phyloP scores from a whole-genome alignment of 2,888 invertebrate genomes.

The Cryptocephalus moraei region DNA sequence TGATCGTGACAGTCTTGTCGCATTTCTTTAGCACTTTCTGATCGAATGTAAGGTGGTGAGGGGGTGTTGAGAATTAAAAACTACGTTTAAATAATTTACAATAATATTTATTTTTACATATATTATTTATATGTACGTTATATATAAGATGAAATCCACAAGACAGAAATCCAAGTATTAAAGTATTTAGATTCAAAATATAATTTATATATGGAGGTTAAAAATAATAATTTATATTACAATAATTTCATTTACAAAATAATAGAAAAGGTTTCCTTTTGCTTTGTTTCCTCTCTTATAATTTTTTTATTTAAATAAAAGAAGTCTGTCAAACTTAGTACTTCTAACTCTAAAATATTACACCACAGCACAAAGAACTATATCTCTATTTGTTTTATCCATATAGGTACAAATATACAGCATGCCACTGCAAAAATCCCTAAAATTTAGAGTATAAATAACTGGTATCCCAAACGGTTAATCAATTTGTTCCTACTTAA shows the following conservation, averaged over 20 bases:
- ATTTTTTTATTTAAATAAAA: slow-evolving; percentile 15
- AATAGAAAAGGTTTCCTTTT: slow-evolving; percentile 18
- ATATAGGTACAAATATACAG: slow-evolving; percentile 43
- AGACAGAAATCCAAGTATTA: slow-evolving; percentile 36
- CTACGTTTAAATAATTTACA: slow-evolving; percentile 30
- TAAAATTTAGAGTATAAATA: slow-evolving; percentile 31
- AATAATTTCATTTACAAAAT: slow-evolving; percentile 29
- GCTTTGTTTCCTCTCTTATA: no score
- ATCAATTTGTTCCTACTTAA: slow-evolving; percentile 28
- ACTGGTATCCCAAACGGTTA: slow-evolving; percentile 24
- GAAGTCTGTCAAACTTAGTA: slow-evolving; percentile 32
- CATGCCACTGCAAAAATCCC: slow-evolving; percentile 33
- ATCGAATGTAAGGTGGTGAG: no score
- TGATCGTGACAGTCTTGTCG: no score
- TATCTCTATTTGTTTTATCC: slow-evolving; percentile 36
- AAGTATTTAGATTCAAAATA: slow-evolving; percentile 31
- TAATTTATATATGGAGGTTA: slow-evolving; percentile 29
- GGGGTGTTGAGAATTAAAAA: no score
- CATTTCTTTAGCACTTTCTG: no score
- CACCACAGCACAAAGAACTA: slow-evolving; percentile 44
- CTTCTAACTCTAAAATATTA: slow-evolving; percentile 38
- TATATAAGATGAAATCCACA: slow-evolving; percentile 40
- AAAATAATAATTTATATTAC: slow-evolving; percentile 31
- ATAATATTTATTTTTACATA: slow-evolving; percentile 42
- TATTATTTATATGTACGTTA: slow-evolving; percentile 39